A percentile compares a stretch with the other conserved stretches of the same genome.
Evolutionary conservation across 2,888 invertebrate genomes (phyloP).

Genomic region (Melanostoma scalare): DNA sequence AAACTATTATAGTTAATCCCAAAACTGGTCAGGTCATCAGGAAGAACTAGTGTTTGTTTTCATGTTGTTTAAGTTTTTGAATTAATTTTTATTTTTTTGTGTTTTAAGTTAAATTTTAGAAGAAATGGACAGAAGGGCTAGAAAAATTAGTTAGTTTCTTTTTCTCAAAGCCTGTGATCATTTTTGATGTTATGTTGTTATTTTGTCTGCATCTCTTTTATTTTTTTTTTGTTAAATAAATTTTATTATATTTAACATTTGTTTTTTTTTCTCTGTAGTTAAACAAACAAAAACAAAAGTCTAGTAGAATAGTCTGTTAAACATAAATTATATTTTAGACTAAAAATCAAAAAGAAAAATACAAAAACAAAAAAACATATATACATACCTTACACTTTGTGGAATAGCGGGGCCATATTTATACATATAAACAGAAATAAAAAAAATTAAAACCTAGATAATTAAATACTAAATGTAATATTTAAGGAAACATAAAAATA

Average conservation of each 20-base stretch:
- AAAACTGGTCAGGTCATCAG: slow-evolving; percentile 81
- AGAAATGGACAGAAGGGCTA: slow-evolving; percentile 48
- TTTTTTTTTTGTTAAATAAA: slow-evolving; percentile 49
- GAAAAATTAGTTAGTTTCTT: slow-evolving; percentile 44
- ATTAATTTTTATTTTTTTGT: slow-evolving; percentile 30
- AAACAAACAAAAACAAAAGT: slow-evolving; percentile 56
- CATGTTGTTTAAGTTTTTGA: slow-evolving; percentile 40
- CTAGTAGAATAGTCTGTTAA: slow-evolving; percentile 68
- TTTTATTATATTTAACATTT: slow-evolving; percentile 26
- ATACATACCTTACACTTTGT: slow-evolving; percentile 77
- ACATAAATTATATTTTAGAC: slow-evolving; percentile 44
- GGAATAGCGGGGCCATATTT: slow-evolving; percentile 83
- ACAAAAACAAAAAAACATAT: slow-evolving; percentile 46
- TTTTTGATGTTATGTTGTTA: slow-evolving; percentile 56
- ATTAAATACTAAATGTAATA: slow-evolving; percentile 51
- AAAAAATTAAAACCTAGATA: slow-evolving; percentile 37
- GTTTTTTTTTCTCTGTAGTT: slow-evolving; percentile 43
- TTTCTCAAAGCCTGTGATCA: slow-evolving; percentile 52
- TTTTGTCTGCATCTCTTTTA: slow-evolving; percentile 30
- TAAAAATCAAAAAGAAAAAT: slow-evolving; percentile 1
- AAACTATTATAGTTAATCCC: slow-evolving; percentile 81
- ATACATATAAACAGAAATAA: slow-evolving; percentile 58
- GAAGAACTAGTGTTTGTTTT: slow-evolving; percentile 78
- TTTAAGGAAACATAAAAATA: slow-evolving; percentile 23
- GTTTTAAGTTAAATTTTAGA: slow-evolving; percentile 43